phyloP scores from a whole-genome alignment of 2,888 invertebrate species.

The Laspeyria flexula region DNA sequence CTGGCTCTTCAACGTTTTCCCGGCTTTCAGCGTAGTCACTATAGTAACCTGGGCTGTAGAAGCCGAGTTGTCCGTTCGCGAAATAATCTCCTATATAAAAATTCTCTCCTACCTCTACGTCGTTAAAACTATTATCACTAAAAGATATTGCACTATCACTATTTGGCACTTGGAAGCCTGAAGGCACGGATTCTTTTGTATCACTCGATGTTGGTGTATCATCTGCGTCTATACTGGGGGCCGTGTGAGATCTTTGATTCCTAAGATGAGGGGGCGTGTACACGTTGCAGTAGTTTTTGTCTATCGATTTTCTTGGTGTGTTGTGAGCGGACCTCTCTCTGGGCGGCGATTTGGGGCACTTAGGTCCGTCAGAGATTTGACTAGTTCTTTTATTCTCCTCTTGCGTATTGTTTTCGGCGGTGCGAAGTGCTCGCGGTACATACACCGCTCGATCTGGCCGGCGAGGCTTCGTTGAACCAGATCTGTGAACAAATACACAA shows the following conservation, averaged over 20 bases:
- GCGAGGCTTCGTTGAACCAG: conserved; percentile 78
- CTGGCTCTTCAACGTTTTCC: conserved; percentile 50
- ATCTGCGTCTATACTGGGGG: conserved; percentile 64
- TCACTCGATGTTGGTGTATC: conserved; percentile 60
- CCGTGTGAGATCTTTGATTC: conserved; percentile 71
- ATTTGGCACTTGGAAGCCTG: conserved; percentile 82
- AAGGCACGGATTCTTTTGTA: conserved; percentile 73
- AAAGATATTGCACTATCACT: conserved; percentile 83
- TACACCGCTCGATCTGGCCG: conserved; percentile 93
- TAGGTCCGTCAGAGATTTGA: conserved; percentile 57
- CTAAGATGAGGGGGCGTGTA: conserved; percentile 83
- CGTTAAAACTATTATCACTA: conserved; percentile 81
- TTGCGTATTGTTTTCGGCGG: conserved; percentile 52
- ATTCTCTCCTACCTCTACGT: conserved; percentile 73
- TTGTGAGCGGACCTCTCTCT: conserved; percentile 70
- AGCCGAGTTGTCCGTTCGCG: conserved; percentile 78
- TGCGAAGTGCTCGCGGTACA: conserved; percentile 90
- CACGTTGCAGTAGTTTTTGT: conserved; percentile 81
- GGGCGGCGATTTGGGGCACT: conserved; percentile 72
- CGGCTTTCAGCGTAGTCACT: conserved; percentile 62
- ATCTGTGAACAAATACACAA: conserved; percentile 55
- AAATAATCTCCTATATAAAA: conserved; percentile 85
- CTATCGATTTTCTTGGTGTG: conserved; percentile 72
- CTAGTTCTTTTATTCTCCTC: conserved; percentile 57
- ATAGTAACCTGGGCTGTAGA: conserved; percentile 75